Conservation (phyloP, 2,113 vertebrate species). For the Leptocoma aspasia region DNA sequence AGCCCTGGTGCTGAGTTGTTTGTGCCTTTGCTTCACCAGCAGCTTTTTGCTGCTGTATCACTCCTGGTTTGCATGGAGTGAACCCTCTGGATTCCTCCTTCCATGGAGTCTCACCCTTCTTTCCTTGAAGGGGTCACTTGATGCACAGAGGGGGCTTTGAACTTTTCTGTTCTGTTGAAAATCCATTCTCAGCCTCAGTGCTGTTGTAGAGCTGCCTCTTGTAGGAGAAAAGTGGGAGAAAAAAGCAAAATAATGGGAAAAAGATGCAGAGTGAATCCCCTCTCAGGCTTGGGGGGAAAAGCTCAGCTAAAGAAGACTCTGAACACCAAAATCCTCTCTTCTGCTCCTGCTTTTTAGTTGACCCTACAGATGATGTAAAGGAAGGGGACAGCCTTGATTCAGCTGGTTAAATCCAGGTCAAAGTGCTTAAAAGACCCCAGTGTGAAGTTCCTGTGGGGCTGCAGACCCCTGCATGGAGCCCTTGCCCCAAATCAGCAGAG, state of each 20-base stretch:
- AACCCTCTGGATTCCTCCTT: neutral
- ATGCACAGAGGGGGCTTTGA: neutral
- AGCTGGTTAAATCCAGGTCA: neutral
- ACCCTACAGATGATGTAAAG: neutral
- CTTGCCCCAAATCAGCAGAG: neutral
- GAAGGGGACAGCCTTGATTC: neutral
- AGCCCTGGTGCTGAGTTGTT: neutral
- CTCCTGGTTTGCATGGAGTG: neutral
- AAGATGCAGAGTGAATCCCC: neutral
- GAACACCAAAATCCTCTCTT: neutral
- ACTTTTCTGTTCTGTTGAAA: neutral
- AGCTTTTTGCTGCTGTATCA: neutral
- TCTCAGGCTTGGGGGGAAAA: neutral
- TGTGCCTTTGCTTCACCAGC: neutral
- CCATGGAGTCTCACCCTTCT: neutral
- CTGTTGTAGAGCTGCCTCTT: neutral
- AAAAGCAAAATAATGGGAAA: neutral
- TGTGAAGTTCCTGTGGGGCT: neutral
- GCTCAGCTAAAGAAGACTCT: neutral
- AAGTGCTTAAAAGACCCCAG: neutral
- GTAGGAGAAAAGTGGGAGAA: neutral
- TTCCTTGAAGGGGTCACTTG: neutral
- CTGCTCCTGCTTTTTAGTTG: neutral
- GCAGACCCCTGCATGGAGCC: neutral
- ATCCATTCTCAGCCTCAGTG: accelerated